Base-by-base conservation (phyloP, 1,140 invertebrate genomes). In the Heliothis virescens region DNA sequence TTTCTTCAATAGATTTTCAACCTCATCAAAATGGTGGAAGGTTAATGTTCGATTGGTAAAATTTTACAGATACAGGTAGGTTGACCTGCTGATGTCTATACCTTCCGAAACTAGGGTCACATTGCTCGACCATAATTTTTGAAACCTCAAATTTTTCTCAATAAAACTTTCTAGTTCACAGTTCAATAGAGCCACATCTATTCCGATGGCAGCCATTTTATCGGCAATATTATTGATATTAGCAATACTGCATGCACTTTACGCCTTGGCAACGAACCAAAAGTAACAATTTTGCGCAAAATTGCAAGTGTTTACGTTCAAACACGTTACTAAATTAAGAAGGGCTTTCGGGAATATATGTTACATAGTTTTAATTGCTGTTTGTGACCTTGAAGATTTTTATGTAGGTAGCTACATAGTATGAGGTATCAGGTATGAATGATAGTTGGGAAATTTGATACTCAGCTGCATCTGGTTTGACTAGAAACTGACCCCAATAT, bases 231-330 rank as follows among this genome's bases (percentile, higher is more conserved):
- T 75, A 75, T 75, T 62, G 73, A 75, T 75, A 63, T 75, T 75
- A 75, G 18, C 41, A 18, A 26, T 74, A 62, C 41, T 5, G 47
- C 34, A 16, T 67, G 41, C 59, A 29, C 73, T 75, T 75, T 75
- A 75, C 48, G 41, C 5, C 15, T 50, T 75, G 73, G 73, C 57
- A 75, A 9, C 16, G 47, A 12, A 15, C 59, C 73, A 75, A 75
- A 62, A 62, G 41, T 62, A 75, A 75, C 59, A 75, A 75, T 75
- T 75, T 75, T 47, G 57, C 57, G 47, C 47, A 62, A 75, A 75
- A 75, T 63, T 62, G 73, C 47, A 75, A 75, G 73, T 75, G 73
- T 75, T 75, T 75, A 75, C 59, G n/a, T 48, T 74, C 11, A 18
- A 75, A 75, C 55, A 47, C 13, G 47, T 16, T 16, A 10, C 41